A percentile compares a stretch with the other conserved stretches of the same genome.
These are phyloP conservation scores for Halyomorpha halys DNA, from an alignment of 1,140 invertebrate genomes.

Conservation along the genomic window DNA sequence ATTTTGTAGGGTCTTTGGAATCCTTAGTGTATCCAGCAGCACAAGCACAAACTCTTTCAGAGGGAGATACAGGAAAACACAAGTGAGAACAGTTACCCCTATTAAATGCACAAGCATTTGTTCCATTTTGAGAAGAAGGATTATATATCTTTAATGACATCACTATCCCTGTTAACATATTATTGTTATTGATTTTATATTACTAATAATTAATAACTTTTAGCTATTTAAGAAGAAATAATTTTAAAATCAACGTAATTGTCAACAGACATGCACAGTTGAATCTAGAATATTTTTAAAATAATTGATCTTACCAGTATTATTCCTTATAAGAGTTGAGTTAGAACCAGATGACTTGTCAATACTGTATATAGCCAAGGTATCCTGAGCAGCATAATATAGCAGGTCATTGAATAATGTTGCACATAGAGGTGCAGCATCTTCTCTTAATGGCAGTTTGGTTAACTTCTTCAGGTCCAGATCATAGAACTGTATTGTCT, in stretches of 20 bases:
- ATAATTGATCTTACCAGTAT: slow-evolving; percentile 42
- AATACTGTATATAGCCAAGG: slow-evolving; percentile 45
- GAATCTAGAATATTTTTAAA: too few relatives aligned
- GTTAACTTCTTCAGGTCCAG: slow-evolving; percentile 39
- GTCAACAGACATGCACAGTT: slow-evolving; percentile 21
- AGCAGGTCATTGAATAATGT: slow-evolving; percentile 46
- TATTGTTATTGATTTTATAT: too few relatives aligned
- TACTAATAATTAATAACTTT: too few relatives aligned
- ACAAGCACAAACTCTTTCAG: slow-evolving; percentile 55
- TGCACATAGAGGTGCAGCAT: slow-evolving; percentile 41
- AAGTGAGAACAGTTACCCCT: slow-evolving; percentile 63
- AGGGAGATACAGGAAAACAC: slow-evolving; percentile 55
- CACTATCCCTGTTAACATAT: slow-evolving; percentile 40
- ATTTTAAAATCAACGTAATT: too few relatives aligned
- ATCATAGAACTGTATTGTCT: slow-evolving; percentile 55
- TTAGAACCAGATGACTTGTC: slow-evolving; percentile 39
- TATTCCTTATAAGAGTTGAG: slow-evolving; percentile 41
- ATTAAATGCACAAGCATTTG: slow-evolving; percentile 44
- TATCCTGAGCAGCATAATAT: slow-evolving; percentile 45
- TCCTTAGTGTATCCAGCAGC: slow-evolving; percentile 56
- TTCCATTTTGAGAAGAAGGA: slow-evolving; percentile 44
- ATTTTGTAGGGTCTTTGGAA: slow-evolving; percentile 41
- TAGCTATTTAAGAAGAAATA: too few relatives aligned
- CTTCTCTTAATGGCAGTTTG: slow-evolving; percentile 36
- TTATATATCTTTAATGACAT: slow-evolving; percentile 61